Percentiles rank a stretch among this genome's conserved stretches.
These are phyloP conservation scores for Hipposideros armiger DNA, from an alignment of 2,113 vertebrate genomes.

Conservation along the genomic window DNA sequence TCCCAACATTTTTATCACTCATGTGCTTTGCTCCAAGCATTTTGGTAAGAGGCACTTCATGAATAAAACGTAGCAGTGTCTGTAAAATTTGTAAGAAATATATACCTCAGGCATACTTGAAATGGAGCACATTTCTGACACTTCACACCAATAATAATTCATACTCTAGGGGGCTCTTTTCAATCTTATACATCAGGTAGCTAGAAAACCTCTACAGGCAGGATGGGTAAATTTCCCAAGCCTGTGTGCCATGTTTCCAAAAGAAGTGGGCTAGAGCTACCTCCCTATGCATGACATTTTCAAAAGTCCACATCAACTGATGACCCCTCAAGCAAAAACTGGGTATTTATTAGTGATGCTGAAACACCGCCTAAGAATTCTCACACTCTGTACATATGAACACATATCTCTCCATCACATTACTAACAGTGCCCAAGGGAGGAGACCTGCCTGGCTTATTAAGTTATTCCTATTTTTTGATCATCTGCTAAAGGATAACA, in stretches of 20 bases:
- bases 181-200: constrained; percentile 51
- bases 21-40: constrained; percentile 53
- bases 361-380: not conserved
- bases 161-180: constrained; percentile 47
- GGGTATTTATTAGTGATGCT: not conserved
- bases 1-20: constrained; percentile 57
- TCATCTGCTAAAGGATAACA: constrained; percentile 36
- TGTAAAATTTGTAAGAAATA: constrained; percentile 61
- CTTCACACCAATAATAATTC: constrained; percentile 54
- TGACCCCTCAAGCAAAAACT: not conserved
- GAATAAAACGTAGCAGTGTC: constrained; percentile 66
- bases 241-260: not conserved
- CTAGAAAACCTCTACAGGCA: constrained; percentile 32
- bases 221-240: not conserved
- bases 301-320: constrained; percentile 27
- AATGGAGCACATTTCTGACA: constrained; percentile 63
- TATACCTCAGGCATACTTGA: constrained; percentile 54
- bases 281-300: not conserved
- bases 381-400: not conserved
- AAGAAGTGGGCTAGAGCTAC: not conserved
- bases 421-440: not conserved
- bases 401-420: not conserved
- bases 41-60: constrained; percentile 48
- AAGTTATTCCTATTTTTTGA: not conserved
- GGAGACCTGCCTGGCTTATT: not conserved